Evolutionary conservation across 2,888 invertebrate genomes (phyloP), one percentile per base, ranked within the genome.

Genomic region (Acronicta psi): DNA sequence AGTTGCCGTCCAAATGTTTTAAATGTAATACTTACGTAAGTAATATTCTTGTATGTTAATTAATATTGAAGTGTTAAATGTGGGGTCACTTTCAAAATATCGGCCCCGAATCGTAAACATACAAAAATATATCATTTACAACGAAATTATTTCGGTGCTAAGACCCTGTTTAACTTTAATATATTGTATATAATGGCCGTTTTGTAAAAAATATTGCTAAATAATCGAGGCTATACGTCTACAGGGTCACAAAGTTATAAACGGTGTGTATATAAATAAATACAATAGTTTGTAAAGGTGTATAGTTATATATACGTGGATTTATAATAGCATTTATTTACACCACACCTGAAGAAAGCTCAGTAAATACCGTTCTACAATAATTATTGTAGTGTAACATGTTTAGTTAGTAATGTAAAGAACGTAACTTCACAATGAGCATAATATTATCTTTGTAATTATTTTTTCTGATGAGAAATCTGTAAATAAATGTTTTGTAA

Each of bases 331-430:
- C 91, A 91, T 90, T 90, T 92, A 91, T 86, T 83, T 82, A 81
- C 82, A 87, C 84, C 92, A 93, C 94, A 94, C 94, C 94, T 94
- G 94, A 93, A 91, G 76, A 91, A 93, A 88, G 94, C 94, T 94
- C 94, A 94, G 85, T 85, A 85, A n/a, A 71, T 81, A 81, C 81
- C 80, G 73, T 76, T 68, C 75, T 80, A 77, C 82, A 78, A 72
- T 74, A 60, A 62, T n/a, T 46, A 52, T 69, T 69, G 66, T 77
- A 76, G 73, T 65, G 57, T 77, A 69, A 64, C 72, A 67, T 58
- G 46, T 61, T 73, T 62, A 69, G 45, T 59, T 73, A 77, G 75
- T 65, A 56, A 41, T 66, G 47, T 53, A 63, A 40, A 64, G 20
- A 50, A 64, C 59, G 42, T 59, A 60, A 62, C 41, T 74, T 74